Conservation (phyloP, 2,113 vertebrate species). For the Irena cyanogastra region DNA sequence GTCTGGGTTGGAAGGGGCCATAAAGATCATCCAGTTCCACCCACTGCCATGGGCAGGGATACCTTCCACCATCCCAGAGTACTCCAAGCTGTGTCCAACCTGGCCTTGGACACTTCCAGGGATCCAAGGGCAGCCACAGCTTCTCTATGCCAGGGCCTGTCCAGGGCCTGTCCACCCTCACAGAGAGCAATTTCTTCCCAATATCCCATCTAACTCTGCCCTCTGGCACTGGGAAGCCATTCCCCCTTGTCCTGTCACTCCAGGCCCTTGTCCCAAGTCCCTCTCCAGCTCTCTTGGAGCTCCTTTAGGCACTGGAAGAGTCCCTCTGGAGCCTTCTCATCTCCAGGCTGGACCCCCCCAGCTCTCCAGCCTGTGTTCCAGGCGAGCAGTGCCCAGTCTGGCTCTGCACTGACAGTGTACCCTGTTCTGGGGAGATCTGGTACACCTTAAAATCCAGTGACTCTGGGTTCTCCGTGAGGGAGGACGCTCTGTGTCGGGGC, state of each 20-base stretch:
- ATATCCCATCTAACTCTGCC: fast-evolving
- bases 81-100: neutral
- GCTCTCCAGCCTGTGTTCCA: neutral
- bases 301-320: neutral
- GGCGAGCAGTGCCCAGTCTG: neutral
- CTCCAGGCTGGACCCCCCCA: neutral
- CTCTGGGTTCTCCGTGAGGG: neutral
- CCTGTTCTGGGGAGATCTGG: neutral
- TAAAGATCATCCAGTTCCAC: fast-evolving
- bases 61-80: fast-evolving
- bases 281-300: neutral
- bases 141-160: neutral
- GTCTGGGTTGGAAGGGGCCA: neutral
- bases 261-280: neutral
- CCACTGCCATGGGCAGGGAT: neutral
- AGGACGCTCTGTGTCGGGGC: fast-evolving
- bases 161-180: fast-evolving
- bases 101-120: neutral
- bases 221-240: neutral
- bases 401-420: neutral
- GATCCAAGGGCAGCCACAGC: neutral
- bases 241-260: neutral
- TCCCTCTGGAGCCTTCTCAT: neutral
- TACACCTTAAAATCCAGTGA: neutral
- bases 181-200: neutral